A percentile compares a stretch with the other conserved stretches of the same genome.
Conservation (phyloP, 1,140 invertebrate genomes). For the Formica selysi region DNA sequence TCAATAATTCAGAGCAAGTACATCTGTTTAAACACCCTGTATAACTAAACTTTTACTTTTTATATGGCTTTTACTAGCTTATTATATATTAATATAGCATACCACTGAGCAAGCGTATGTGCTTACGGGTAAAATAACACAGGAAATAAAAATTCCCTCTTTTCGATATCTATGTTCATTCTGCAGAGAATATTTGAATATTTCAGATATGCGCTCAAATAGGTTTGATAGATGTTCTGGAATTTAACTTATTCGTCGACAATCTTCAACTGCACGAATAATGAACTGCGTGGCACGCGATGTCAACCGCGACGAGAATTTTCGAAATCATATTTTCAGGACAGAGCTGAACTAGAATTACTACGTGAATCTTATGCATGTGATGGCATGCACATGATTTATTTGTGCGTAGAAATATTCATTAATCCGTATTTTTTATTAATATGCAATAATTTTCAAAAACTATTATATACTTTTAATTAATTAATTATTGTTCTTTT, state of each 20-base stretch:
- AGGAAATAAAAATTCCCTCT: neutral
- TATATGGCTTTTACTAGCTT: neutral
- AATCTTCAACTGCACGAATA: slow-evolving; percentile 28
- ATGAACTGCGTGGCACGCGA: neutral
- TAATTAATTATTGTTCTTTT: neutral
- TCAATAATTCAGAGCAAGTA: slow-evolving; percentile 4
- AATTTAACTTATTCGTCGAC: slow-evolving; percentile 13
- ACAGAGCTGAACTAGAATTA: neutral
- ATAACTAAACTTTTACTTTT: neutral
- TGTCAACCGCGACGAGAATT: neutral
- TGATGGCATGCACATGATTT: neutral
- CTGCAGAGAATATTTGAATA: slow-evolving; percentile 56
- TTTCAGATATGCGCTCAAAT: slow-evolving; percentile 29
- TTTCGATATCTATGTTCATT: neutral
- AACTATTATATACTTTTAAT: neutral
- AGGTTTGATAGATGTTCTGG: neutral
- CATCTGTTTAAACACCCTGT: neutral
- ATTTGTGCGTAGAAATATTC: neutral
- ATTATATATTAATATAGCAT: slow-evolving; percentile 21
- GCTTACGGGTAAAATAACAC: neutral
- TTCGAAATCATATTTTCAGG: neutral
- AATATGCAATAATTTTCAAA: neutral
- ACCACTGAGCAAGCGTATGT: neutral
- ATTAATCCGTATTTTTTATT: neutral
- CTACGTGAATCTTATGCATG: neutral